Percentiles rank a stretch among this genome's conserved stretches.
Evolutionary conservation across 1,140 invertebrate genomes (phyloP).

Genomic region (Heliconius melpomene): DNA sequence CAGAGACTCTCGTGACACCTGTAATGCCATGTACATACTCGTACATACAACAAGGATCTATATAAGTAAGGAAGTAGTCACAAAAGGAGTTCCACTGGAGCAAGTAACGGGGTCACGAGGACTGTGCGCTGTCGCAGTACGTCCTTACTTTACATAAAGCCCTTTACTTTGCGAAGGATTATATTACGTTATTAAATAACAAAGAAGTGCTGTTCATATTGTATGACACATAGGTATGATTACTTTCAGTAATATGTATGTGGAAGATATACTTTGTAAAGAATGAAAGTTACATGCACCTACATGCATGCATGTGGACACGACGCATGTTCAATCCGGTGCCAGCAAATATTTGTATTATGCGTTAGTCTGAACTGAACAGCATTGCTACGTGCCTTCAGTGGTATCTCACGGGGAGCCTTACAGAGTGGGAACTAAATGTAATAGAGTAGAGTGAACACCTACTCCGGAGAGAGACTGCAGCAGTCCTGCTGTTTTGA

Average conservation of each 20-base stretch:
- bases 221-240: background rate
- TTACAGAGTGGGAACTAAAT: background rate
- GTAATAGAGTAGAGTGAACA: background rate
- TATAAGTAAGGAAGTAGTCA: conserved; percentile 1
- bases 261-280: background rate
- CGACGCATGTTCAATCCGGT: background rate
- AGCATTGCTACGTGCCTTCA: background rate
- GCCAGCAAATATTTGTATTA: conserved; percentile 2
- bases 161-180: background rate
- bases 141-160: conserved; percentile 1
- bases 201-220: background rate
- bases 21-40: too few species aligned
- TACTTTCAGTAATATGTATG: background rate
- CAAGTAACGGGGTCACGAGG: background rate
- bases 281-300: background rate
- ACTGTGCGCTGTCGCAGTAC: background rate
- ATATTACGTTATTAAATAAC: conserved; percentile 8
- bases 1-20: too few species aligned
- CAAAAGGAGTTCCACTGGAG: background rate
- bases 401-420: background rate
- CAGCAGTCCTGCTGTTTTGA: too few species aligned
- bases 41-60: background rate
- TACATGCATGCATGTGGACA: background rate
- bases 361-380: background rate
- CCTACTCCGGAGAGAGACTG: too few species aligned